Percentiles rank a stretch among this genome's conserved stretches.
phyloP scores from a whole-genome alignment of 53 echinoderm and acorn worm genomes.

The Holothuria leucospilota region DNA sequence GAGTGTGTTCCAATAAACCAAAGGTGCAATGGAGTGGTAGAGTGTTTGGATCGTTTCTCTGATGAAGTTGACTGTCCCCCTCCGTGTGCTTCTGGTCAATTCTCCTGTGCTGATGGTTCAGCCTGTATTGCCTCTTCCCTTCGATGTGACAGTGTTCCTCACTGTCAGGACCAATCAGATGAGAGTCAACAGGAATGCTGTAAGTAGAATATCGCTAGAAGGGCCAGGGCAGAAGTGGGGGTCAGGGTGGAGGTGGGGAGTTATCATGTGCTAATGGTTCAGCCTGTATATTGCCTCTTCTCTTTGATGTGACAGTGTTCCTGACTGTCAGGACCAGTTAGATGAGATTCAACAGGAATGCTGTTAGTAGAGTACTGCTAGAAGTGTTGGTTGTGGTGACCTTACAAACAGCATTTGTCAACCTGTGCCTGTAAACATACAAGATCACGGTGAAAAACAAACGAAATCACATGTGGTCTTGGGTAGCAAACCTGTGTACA shows the following conservation, averaged over 20 bases:
- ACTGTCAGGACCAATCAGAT: constrained; percentile 18
- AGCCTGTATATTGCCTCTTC: constrained; percentile 24
- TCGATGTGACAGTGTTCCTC: constrained; percentile 13
- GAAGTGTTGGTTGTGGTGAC: no score
- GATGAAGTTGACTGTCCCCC: constrained; percentile 26
- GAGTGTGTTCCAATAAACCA: background rate
- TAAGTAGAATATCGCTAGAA: background rate
- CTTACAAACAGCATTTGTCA: no score
- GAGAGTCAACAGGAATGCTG: constrained; percentile 11
- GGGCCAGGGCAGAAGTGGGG: no score
- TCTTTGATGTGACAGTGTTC: constrained; percentile 16
- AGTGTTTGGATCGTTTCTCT: constrained; percentile 22
- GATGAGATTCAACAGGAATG: constrained; percentile 15
- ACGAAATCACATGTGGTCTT: no score
- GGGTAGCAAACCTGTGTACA: no score
- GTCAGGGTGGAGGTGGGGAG: background rate
- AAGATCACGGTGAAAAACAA: no score
- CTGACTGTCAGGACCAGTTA: background rate
- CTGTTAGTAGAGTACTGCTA: background rate
- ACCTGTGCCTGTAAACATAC: no score
- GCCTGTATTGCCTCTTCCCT: constrained; percentile 15
- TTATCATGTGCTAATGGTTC: constrained; percentile 20
- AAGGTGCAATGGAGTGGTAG: constrained; percentile 30
- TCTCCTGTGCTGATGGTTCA: constrained; percentile 17
- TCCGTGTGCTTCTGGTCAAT: constrained; percentile 20